A percentile compares a stretch with the other conserved stretches of the same genome.
Evolutionary conservation across 2,113 vertebrate genomes (phyloP).

Genomic region (Glareola pratincola): DNA sequence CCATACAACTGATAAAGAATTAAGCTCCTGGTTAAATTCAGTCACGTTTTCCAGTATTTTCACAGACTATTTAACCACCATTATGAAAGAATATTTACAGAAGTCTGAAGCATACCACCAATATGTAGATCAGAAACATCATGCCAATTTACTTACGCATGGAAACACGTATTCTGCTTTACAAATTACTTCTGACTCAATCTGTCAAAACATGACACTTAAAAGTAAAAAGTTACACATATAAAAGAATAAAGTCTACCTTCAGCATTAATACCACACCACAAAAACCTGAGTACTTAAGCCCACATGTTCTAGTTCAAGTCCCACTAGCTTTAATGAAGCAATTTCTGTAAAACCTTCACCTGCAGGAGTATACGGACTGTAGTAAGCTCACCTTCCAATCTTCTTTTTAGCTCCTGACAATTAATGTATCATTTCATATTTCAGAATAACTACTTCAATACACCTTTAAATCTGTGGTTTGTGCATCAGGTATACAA

Average conservation of each 20-base stretch:
- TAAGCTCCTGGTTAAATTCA: background rate
- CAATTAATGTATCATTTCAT: background rate
- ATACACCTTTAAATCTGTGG: background rate
- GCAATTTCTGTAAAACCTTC: background rate
- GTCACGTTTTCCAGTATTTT: background rate
- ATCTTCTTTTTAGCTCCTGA: background rate
- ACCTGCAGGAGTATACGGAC: background rate
- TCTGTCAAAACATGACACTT: constrained; percentile 51
- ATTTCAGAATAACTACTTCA: background rate
- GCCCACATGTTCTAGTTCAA: background rate
- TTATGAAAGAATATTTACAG: background rate
- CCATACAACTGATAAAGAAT: background rate
- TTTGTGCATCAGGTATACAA: background rate
- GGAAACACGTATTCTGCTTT: background rate
- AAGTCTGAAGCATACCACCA: background rate
- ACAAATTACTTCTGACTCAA: constrained; percentile 37
- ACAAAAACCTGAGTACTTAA: background rate
- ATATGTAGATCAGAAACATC: background rate
- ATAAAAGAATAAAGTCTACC: background rate
- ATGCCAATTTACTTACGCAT: constrained; percentile 2
- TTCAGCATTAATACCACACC: background rate
- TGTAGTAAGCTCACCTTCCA: background rate
- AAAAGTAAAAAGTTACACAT: background rate
- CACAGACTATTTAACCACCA: background rate
- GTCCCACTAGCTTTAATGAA: background rate